Conservation (phyloP, 2,113 vertebrate genomes). For the Paramisgurnus dabryanus region DNA sequence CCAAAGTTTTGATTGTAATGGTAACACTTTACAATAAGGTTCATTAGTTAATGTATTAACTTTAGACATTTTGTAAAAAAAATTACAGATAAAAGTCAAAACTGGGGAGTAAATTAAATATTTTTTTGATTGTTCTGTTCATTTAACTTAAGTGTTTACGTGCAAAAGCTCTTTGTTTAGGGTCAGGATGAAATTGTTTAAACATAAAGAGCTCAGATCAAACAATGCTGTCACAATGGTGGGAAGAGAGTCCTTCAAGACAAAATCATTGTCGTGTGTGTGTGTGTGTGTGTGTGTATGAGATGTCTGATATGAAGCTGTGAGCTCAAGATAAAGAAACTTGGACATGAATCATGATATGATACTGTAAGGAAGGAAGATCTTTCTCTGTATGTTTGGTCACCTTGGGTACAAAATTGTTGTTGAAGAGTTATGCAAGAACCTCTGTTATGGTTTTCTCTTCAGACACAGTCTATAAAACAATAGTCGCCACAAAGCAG, state of each 20-base stretch:
- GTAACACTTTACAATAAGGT: too few species aligned
- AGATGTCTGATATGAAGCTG: constrained; percentile 1
- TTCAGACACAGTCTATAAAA: not conserved
- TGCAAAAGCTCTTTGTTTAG: not conserved
- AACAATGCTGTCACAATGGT: not conserved
- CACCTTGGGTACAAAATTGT: not conserved
- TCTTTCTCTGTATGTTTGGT: not conserved
- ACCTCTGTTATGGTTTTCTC: constrained; percentile 1
- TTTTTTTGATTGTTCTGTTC: too few species aligned
- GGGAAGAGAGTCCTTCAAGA: constrained; percentile 1
- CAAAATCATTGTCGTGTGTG: not conserved
- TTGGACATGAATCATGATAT: not conserved
- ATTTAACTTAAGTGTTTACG: not conserved
- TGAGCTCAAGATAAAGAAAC: not conserved
- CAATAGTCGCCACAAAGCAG: too few species aligned
- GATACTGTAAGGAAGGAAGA: not conserved
- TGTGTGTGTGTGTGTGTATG: not conserved
- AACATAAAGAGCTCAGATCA: not conserved
- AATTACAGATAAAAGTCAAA: too few species aligned
- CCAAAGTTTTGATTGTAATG: too few species aligned
- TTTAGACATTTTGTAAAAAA: too few species aligned
- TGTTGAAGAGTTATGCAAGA: not conserved
- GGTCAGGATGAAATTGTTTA: not conserved
- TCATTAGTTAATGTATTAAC: too few species aligned
- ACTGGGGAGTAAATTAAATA: too few species aligned